Conservation (phyloP, 2,888 invertebrate genomes). For the Ormia ochracea region DNA sequence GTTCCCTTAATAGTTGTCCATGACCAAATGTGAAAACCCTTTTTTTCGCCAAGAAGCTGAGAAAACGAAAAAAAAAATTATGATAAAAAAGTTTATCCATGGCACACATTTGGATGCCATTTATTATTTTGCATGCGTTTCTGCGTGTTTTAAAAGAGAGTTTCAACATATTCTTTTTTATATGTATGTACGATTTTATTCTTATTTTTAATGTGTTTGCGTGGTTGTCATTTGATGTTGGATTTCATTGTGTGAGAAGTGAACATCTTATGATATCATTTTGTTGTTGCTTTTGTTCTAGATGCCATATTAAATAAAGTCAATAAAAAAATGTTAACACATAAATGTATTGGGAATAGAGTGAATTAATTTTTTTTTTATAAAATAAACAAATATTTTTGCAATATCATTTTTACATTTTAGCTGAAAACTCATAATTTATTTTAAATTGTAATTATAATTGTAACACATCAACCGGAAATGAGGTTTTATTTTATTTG, state of each 20-base stretch:
- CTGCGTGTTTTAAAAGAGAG: conserved; percentile 55
- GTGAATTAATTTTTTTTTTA: conserved; percentile 3
- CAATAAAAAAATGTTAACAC: neutral
- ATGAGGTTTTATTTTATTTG: neutral
- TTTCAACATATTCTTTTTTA: conserved; percentile 18
- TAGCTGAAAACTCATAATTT: conserved; percentile 3
- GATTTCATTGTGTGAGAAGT: conserved; percentile 26
- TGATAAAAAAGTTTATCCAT: conserved; percentile 53
- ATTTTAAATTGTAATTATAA: neutral
- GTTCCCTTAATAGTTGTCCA: conserved; percentile 59
- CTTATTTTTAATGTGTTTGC: neutral
- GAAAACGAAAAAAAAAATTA: conserved; percentile 44
- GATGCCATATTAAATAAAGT: neutral
- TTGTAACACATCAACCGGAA: neutral
- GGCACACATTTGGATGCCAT: conserved; percentile 61
- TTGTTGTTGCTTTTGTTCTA: conserved; percentile 18
- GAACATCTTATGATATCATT: conserved; percentile 42
- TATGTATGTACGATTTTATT: conserved; percentile 16
- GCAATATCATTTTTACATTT: neutral
- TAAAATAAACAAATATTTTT: neutral
- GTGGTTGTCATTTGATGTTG: conserved; percentile 11
- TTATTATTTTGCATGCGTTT: conserved; percentile 62
- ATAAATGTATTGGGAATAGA: conserved; percentile 25
- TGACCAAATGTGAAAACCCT: conserved; percentile 57
- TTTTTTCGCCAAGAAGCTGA: conserved; percentile 45